Evolutionary conservation across 1,140 invertebrate species (phyloP), one percentile per base, ranked within the genome.

Genomic region (Lutraria rhynchaena): DNA sequence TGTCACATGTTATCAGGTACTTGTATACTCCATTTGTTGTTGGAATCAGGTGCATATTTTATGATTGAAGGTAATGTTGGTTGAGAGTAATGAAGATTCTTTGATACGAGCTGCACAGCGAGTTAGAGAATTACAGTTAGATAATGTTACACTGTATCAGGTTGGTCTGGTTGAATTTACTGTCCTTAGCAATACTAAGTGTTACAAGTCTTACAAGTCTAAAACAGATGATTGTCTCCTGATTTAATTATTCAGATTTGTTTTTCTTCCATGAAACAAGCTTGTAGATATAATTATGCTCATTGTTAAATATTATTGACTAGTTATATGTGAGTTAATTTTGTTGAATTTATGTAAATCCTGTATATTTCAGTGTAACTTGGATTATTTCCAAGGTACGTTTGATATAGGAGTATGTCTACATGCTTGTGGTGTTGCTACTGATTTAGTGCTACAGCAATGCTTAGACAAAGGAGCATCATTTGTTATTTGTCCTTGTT

Each of bases 351-450:
- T n/a, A n/a, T n/a, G n/a, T n/a, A n/a, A n/a, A n/a, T n/a, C n/a
- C n/a, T n/a, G n/a, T n/a, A n/a, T n/a, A n/a, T 83, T 83, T 46
- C 83, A 93, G 91, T 92, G 91, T 83, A 92, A 93, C 87, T 71
- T 94, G 60, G 93, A 93, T 80, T 93, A 93, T 82, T 94, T 94
- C 84, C 78, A 91, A 83, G 93, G 93, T 7, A 69, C 81, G 1
- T 95, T 95, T 93, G 94, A 98, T 85, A 95, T 99, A 82, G 98
- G 98, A 2, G 93, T 96, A 24, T 96, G 96, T 17, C 92, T 99
- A 55, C 98, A 99, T 93, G 98, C 97, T 2, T 99, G 98, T 93
- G 98, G 98, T 19, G 95, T 97, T 15, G 97, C 97, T 3, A 98
- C 97, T 17, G 98, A 99, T 93, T 94, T 99, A 75, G 97, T 99